Conservation (phyloP, 37 sponge, comb jelly and placozoan genomes). For the Bolinopsis microptera region DNA sequence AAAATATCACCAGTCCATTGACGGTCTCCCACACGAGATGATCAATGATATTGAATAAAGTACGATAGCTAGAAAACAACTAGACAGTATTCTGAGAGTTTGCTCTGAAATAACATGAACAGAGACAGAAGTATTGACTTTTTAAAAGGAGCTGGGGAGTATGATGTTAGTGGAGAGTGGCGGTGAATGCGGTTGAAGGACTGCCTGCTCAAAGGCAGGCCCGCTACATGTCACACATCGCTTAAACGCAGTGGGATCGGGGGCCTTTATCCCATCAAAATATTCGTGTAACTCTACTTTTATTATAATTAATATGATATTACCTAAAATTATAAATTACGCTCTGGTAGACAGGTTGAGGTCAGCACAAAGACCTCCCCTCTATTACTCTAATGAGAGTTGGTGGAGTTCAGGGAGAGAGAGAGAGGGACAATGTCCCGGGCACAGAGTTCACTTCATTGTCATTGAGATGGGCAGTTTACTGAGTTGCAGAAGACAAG, state of each 20-base stretch:
- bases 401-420: not conserved
- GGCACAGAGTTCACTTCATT: too few relatives aligned
- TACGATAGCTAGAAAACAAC: too few relatives aligned
- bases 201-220: not conserved
- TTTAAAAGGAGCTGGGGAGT: not conserved
- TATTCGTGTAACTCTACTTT: not conserved
- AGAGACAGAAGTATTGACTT: not conserved
- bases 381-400: not conserved
- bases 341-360: not conserved
- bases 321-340: not conserved
- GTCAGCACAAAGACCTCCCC: not conserved
- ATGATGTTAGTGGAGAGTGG: too few relatives aligned
- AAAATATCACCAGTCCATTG: too few relatives aligned
- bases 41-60: too few relatives aligned
- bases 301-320: not conserved
- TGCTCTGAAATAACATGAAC: not conserved
- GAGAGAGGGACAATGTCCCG: not conserved
- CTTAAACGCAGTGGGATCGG: not conserved
- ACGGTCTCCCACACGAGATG: too few relatives aligned
- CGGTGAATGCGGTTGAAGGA: too few relatives aligned
- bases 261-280: not conserved
- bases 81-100: too few relatives aligned
- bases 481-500: too few relatives aligned
- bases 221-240: not conserved
- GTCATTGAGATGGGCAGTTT: too few relatives aligned